Base-by-base conservation (phyloP, 2,113 vertebrate genomes). In the Poeciliopsis retropinna region DNA sequence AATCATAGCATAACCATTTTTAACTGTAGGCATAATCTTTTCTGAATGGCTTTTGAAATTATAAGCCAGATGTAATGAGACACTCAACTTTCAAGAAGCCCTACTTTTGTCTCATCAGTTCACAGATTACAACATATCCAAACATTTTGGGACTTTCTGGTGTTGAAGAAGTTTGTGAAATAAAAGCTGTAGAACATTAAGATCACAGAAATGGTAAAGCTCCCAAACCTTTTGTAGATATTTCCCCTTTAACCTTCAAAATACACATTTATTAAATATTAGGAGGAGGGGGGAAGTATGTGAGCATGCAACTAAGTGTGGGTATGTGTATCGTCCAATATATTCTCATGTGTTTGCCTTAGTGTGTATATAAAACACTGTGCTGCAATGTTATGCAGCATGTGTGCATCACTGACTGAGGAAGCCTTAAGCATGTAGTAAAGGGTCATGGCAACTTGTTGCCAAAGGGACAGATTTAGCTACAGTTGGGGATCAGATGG, bases 371-470 rank as follows among this genome's bases (percentile, higher is more conserved):
- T 63, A 31, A 25, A 41, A 32, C 60, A 3, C 3, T 73, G 74
- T 30, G 13, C 31, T 14, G 31, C 27, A 1, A 2, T 39, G 7
- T 68, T 68, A 34, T 32, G 65, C 7, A 62, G 29, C 44, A 12
- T 60, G 54, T n/a, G 34, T 79, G 76, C 70, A 57, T n/a, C 51
- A 57, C 44, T 75, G 69, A 64, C 57, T 67, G 68, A n/a, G 65
- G 68, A n/a, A 68, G 60, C 70, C 71, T 60, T 32, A 57, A 67
- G 54, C 41, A 32, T 60, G 4, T 47, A 12, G 62, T 22, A 39
- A 32, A 85, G 79, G 75, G 83, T 80, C 78, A 77, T n/a, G 2
- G 70, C 73, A 44, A 71, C 86, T 70, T 80, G 79, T 82, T 83
- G 82, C 82, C 72, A 30, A 51, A 73, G 83, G 88, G 75, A 70